phyloP scores from a whole-genome alignment of 64 coral and sea anemone species.

The Pachyseris speciosa region DNA sequence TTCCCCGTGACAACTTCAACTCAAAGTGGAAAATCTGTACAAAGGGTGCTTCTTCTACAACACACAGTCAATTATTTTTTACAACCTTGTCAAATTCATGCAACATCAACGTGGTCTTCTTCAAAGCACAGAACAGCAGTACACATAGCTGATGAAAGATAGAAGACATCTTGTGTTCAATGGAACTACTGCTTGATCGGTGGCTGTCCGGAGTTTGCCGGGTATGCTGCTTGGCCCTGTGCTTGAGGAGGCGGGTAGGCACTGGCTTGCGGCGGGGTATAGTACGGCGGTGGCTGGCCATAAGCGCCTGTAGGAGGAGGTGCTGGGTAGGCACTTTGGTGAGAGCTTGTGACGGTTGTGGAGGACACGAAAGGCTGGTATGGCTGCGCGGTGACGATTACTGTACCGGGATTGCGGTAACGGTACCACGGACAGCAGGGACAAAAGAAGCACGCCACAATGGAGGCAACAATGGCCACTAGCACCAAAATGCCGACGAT shows the following conservation, averaged over 20 bases:
- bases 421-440: constrained; percentile 16
- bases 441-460: constrained; percentile 1
- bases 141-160: too few relatives aligned
- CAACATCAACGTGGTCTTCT: too few relatives aligned
- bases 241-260: neutral
- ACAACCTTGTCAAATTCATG: too few relatives aligned
- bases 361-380: constrained; percentile 1
- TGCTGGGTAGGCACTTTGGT: neutral
- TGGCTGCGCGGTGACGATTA: neutral
- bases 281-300: neutral
- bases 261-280: neutral
- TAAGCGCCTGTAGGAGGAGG: neutral
- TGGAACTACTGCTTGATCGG: neutral
- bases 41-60: too few relatives aligned
- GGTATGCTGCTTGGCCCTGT: neutral
- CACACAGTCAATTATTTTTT: too few relatives aligned
- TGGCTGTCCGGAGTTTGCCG: neutral
- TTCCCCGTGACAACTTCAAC: too few relatives aligned
- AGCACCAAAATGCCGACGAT: neutral
- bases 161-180: too few relatives aligned
- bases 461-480: neutral
- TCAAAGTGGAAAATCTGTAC: too few relatives aligned
- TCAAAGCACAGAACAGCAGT: too few relatives aligned
- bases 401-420: neutral
- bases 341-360: neutral